Evolutionary conservation across 2,888 invertebrate species (phyloP), one percentile per base, ranked within the genome.

Genomic region (Parapristionchus giblindavisi): DNA sequence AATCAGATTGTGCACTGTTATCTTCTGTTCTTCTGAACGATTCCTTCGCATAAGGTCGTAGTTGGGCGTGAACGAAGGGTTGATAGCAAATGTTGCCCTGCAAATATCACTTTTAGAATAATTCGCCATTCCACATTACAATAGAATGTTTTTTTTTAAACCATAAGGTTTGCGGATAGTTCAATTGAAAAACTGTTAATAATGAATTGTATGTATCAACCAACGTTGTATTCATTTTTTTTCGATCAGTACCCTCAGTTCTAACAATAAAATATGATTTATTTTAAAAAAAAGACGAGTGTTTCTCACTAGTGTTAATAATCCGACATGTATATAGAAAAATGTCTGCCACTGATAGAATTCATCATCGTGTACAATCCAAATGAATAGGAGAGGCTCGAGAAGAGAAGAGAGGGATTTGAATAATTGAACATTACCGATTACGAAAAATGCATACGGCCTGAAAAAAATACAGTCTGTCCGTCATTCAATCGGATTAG

Each of bases 391-490:
- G 52, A 79, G 75, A 36, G 80, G 80, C 58, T 80, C 80, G 52
- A 79, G 68, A 21, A 80, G 79, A 32, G 76, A 75, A 24, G 80
- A 79, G 61, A 80, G 70, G 34, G 80, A 79, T 74, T 80, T 80
- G 79, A 80, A 80, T 66, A 80, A 52, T 68, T 80, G 80, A 52
- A 80, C 76, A 58, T 79, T 77, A 70, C 80, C 79, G 76, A 80
- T 80, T 21, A 80, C 80, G 68, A 79, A 52, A 65, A 79, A 75
- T 24, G 80, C 79, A 71, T 78, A 78, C 73, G 78, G 80, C 48
- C 80, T 80, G 76, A 27, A 79, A 36, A 14, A 17, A 24, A 27
- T 36, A 32, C 6, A 32, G 34, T n/a, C 34, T 63, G 14, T 63
- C 14, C n/a, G 17, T 14, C 11, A n/a, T 63, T 29, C 17, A 14